These are phyloP conservation scores for Neomonachus schauinslandi DNA, from an alignment of 2,113 vertebrate species.

Conservation along the genomic window DNA sequence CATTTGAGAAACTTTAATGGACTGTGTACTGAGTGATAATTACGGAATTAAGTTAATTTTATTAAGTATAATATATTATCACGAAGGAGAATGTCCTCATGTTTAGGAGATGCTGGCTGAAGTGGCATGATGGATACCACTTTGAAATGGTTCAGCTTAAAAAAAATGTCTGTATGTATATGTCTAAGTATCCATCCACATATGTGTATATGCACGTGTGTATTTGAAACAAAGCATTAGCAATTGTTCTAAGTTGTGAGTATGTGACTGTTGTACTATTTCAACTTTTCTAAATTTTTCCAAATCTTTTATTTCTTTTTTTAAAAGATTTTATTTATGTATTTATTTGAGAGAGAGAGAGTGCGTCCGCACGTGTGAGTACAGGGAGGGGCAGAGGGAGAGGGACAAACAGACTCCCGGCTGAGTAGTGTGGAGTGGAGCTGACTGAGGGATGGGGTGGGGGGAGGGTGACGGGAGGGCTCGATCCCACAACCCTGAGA, in stretches of 20 bases:
- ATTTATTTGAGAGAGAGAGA: background rate
- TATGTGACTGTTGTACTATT: background rate
- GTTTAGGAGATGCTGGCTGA: background rate
- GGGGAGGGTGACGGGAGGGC: too few relatives aligned
- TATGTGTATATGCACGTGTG: background rate
- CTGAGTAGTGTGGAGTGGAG: background rate
- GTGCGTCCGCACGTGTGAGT: background rate
- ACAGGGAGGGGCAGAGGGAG: background rate
- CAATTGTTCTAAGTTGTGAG: background rate
- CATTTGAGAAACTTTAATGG: background rate
- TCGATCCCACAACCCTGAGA: background rate
- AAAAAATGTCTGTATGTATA: background rate
- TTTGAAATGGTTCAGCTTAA: background rate
- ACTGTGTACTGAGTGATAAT: background rate
- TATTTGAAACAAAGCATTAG: slow-evolving; percentile 23
- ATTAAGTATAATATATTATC: background rate
- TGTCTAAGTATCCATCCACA: fast-evolving
- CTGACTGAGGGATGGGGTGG: background rate
- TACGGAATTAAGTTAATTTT: background rate
- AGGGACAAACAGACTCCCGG: background rate
- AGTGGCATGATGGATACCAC: background rate
- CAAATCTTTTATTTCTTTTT: background rate
- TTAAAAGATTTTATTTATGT: background rate
- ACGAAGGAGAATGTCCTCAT: background rate
- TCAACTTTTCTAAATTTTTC: background rate